phyloP scores from a whole-genome alignment of 2,113 vertebrate genomes.

The Nothoprocta perdicaria region DNA sequence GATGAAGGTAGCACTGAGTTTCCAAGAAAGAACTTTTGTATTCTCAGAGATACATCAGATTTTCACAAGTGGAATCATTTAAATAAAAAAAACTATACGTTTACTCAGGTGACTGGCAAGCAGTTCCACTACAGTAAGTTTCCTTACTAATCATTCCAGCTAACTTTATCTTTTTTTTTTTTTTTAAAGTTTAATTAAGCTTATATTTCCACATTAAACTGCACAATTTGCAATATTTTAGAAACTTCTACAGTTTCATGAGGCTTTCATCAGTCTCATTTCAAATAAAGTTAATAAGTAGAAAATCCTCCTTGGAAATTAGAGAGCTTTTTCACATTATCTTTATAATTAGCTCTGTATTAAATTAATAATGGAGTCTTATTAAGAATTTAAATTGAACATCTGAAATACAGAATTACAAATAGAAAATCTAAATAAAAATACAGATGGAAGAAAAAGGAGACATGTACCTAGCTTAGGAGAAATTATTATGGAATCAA shows the following conservation, averaged over 20 bases:
- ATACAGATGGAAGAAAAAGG: neutral
- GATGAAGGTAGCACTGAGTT: neutral
- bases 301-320: constrained; percentile 51
- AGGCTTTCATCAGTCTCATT: neutral
- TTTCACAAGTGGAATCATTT: neutral
- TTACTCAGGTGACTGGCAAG: neutral
- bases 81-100: neutral
- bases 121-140: neutral
- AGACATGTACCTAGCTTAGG: neutral
- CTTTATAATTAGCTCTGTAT: constrained; percentile 46
- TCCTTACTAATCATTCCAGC: neutral
- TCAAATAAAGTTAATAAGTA: constrained; percentile 41
- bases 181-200: constrained; percentile 18
- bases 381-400: constrained; percentile 18
- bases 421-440: constrained; percentile 45
- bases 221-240: neutral
- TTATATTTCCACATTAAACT: constrained; percentile 19
- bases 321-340: constrained; percentile 11
- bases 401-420: constrained; percentile 40
- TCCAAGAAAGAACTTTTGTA: neutral
- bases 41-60: neutral
- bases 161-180: constrained; percentile 5
- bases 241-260: neutral
- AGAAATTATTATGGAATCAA: neutral
- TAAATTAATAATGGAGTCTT: constrained; percentile 35